Evolutionary conservation across 2,797 vertebrate species (phyloP).

Genomic region (Malurus splendens): DNA sequence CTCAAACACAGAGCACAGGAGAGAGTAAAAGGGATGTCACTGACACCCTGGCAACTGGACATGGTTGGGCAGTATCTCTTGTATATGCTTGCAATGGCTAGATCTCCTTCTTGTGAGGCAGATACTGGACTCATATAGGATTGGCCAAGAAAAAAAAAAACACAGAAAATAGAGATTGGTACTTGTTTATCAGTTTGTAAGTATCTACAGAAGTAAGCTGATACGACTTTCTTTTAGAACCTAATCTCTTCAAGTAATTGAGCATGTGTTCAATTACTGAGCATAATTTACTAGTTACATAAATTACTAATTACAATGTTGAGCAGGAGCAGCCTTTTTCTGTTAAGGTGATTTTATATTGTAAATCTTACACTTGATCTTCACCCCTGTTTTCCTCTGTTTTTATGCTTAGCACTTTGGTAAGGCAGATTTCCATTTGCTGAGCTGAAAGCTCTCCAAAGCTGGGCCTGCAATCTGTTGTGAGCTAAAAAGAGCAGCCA

Average conservation of each 20-base stretch:
- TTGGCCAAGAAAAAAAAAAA: background rate
- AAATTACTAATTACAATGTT: too few relatives aligned
- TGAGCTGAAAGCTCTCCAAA: background rate
- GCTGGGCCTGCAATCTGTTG: background rate
- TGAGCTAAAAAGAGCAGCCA: background rate
- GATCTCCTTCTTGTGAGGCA: background rate
- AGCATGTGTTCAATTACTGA: background rate
- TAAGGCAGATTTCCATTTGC: background rate
- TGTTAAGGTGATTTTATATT: background rate
- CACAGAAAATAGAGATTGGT: background rate
- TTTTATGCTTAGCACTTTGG: background rate
- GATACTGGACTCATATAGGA: accelerated
- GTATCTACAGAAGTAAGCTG: background rate
- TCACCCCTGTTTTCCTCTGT: background rate
- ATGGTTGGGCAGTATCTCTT: background rate
- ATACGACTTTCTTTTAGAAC: background rate
- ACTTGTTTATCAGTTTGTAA: background rate
- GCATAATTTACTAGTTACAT: too few relatives aligned
- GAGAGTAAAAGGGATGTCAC: background rate
- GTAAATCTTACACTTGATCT: background rate
- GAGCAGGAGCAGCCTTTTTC: background rate
- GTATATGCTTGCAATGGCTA: background rate
- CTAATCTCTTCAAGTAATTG: background rate
- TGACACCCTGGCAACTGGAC: background rate
- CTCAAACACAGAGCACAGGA: background rate